Base-by-base conservation (phyloP, 2,888 invertebrate species). In the Gonocerus acuteangulatus region DNA sequence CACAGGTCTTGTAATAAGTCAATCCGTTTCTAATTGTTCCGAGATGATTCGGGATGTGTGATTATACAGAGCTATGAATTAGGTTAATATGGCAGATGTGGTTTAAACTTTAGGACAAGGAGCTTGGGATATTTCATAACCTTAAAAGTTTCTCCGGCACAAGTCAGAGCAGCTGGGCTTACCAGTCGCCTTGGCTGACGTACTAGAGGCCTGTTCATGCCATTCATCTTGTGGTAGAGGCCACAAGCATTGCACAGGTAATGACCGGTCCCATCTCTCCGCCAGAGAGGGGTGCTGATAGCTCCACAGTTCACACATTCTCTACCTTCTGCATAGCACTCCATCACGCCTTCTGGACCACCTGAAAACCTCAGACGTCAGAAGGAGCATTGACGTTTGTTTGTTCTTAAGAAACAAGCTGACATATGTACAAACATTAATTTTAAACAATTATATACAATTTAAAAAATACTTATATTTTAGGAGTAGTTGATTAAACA, bases 191-290 rank as follows among this genome's bases (percentile, higher is more conserved):
- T 84, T 74, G 91, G 88, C 76, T 90, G 92, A 80, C 90, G 91
- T 73, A 90, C 87, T 72, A 93, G 81, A 63, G 94, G 93, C 73
- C 93, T 83, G 79, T 91, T 91, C 81, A 90, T 87, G 74, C 93
- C 92, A 78, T 94, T 95, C 89, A 93, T 89, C 82, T 92, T 93
- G 79, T 88, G 87, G 82, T 97, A 97, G 70, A 99, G 89, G 71
- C 97, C 97, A 79, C 99, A 99, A 68, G 97, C 97, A 82, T 99
- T 99, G 85, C 99, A 99, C 72, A 97, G 85, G 80, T 96, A 97
- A 80, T 97, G 95, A 68, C 97, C 97, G 72, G 94, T 95, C 76
- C 94, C 94, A 82, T 99, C 97, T 75, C 99, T 85, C 69, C 97
- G 85, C 99, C 97, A 97, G 70, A 97, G 82, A 67, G 97, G 96